A percentile compares a stretch with the other conserved stretches of the same genome.
phyloP scores from a whole-genome alignment of 2,888 invertebrate genomes.

The Pomacea canaliculata region DNA sequence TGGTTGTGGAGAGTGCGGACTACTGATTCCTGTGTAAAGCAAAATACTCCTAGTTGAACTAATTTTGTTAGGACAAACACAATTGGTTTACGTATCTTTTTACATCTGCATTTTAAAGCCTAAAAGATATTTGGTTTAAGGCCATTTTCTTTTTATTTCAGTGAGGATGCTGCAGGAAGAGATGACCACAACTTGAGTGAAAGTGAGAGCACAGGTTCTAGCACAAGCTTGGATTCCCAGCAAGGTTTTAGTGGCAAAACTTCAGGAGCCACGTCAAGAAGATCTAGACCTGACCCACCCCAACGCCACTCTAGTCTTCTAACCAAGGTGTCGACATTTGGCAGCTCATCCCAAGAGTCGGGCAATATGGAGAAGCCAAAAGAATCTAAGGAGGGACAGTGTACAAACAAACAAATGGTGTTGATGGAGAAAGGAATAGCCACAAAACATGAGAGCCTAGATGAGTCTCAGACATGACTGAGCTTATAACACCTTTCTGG shows the following conservation, averaged over 20 bases:
- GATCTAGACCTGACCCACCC: constrained; percentile 51
- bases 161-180: constrained; percentile 16
- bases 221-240: constrained; percentile 53
- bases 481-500: too few relatives aligned
- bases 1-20: too few relatives aligned
- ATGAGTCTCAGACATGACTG: too few relatives aligned
- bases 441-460: constrained; percentile 12
- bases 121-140: too few relatives aligned
- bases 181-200: constrained; percentile 43
- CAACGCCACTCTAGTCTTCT: constrained; percentile 54
- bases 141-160: constrained; percentile 2
- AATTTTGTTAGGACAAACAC: too few relatives aligned
- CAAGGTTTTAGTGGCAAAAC: constrained; percentile 37
- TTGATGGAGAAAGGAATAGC: constrained; percentile 6
- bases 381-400: not conserved
- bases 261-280: constrained; percentile 34
- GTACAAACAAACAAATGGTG: constrained; percentile 6
- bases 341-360: not conserved
- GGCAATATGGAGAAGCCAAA: not conserved
- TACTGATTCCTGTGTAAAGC: too few relatives aligned
- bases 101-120: too few relatives aligned
- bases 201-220: constrained; percentile 49
- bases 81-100: too few relatives aligned
- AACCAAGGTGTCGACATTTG: constrained; percentile 28
- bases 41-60: too few relatives aligned